A percentile compares a stretch with the other conserved stretches of the same genome.
phyloP scores from a whole-genome alignment of 2,888 invertebrate genomes.

The Acleris cristana region DNA sequence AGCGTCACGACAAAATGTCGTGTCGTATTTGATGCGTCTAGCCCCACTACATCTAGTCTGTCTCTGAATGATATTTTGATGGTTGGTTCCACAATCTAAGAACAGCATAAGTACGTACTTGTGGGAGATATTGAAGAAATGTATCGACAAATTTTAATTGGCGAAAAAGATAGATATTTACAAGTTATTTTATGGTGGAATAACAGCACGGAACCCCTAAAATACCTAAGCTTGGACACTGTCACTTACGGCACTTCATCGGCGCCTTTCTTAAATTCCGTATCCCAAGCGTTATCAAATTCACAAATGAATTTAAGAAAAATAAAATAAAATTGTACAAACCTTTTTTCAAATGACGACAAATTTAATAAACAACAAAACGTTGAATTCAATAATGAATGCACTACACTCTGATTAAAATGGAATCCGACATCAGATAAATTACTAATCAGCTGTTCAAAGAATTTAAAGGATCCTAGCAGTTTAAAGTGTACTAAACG shows the following conservation, averaged over 20 bases:
- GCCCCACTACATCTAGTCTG: constrained; percentile 21
- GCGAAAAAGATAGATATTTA: constrained; percentile 6
- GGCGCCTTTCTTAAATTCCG: constrained; percentile 11
- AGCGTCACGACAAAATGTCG: not conserved
- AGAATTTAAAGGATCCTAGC: not conserved
- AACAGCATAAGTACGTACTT: constrained; percentile 27
- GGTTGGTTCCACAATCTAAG: constrained; percentile 36
- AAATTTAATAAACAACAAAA: not conserved
- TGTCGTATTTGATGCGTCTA: not conserved
- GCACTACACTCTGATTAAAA: not conserved
- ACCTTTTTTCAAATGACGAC: not conserved
- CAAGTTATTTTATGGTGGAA: constrained; percentile 19
- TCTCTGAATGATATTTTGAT: constrained; percentile 36
- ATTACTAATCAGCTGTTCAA: not conserved
- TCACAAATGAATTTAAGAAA: not conserved
- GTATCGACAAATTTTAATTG: constrained; percentile 20
- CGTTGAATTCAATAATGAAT: not conserved
- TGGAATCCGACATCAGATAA: not conserved
- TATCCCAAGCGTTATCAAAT: not conserved
- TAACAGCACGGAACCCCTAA: not conserved
- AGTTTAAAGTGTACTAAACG: not conserved
- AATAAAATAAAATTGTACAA: constrained; percentile 9
- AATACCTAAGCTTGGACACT: constrained; percentile 5
- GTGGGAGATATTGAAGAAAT: constrained; percentile 36
- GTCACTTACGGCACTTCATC: constrained; percentile 22